A percentile compares a stretch with the other conserved stretches of the same genome.
Evolutionary conservation across 53 echinoderm and acorn worm species (phyloP).

Genomic region (Astropecten irregularis): DNA sequence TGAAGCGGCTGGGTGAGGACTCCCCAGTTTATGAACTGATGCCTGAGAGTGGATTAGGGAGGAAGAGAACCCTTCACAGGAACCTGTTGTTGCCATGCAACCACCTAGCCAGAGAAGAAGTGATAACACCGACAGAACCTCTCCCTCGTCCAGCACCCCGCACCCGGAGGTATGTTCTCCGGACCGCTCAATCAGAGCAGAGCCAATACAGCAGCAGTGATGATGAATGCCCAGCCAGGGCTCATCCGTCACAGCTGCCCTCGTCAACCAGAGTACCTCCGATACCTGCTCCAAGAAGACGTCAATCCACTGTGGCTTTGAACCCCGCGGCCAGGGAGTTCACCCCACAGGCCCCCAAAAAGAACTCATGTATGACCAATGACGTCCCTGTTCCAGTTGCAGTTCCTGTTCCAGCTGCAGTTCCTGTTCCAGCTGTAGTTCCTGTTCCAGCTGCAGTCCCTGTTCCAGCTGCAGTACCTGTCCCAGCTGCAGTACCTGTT

Average conservation of each 20-base stretch:
- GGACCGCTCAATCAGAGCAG: neutral
- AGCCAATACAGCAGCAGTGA: neutral
- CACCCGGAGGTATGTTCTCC: neutral
- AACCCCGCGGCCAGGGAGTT: neutral
- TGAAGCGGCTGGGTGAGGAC: neutral
- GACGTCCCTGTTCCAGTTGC: neutral
- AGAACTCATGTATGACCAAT: neutral
- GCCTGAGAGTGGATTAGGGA: conserved; percentile 28
- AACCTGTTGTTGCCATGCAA: conserved; percentile 25
- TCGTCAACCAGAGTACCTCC: neutral
- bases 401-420: too few relatives aligned
- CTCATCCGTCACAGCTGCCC: neutral
- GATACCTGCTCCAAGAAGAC: neutral
- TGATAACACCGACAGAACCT: neutral
- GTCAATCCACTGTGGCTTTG: too few relatives aligned
- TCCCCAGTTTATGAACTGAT: conserved; percentile 13
- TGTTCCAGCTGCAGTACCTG: too few relatives aligned
- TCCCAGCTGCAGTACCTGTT: too few relatives aligned
- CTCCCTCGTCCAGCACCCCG: neutral
- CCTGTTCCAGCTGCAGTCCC: too few relatives aligned
- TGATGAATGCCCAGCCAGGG: neutral
- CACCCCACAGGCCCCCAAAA: neutral
- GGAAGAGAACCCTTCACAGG: conserved; percentile 8
- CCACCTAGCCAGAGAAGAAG: neutral
- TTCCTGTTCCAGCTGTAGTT: too few relatives aligned